Conservation (phyloP, 1,140 invertebrate genomes). For the Nymphalis io region DNA sequence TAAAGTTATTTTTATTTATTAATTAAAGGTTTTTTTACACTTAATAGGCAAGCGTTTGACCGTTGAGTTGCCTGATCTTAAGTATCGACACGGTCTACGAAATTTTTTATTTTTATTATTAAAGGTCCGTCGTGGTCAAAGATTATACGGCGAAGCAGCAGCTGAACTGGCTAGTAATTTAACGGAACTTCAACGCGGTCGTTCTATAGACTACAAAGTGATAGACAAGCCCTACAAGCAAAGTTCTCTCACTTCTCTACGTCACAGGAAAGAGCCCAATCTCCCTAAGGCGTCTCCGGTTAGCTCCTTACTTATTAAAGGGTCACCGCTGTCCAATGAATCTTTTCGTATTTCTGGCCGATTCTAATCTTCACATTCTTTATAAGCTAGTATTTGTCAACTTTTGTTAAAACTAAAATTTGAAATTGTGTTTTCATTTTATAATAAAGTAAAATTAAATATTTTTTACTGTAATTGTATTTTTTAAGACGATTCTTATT, state of each 20-base stretch:
- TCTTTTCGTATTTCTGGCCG: slow-evolving; percentile 25
- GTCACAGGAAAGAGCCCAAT: slow-evolving; percentile 59
- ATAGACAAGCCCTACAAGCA: slow-evolving; percentile 55
- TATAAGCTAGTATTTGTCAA: not conserved
- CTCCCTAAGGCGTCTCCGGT: slow-evolving; percentile 50
- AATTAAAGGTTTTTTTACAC: too few relatives aligned
- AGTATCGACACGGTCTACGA: too few relatives aligned
- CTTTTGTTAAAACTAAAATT: not conserved
- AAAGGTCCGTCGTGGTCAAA: slow-evolving; percentile 60
- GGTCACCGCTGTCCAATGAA: slow-evolving; percentile 44
- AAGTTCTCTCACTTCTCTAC: slow-evolving; percentile 40
- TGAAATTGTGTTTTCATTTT: too few relatives aligned
- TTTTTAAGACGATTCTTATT: too few relatives aligned
- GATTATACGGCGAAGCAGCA: slow-evolving; percentile 64
- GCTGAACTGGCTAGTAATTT: slow-evolving; percentile 64
- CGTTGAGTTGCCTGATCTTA: too few relatives aligned
- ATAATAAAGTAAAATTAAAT: too few relatives aligned
- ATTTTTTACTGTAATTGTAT: too few relatives aligned
- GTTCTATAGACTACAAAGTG: slow-evolving; percentile 44
- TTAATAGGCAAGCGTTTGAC: too few relatives aligned
- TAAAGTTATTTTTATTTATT: too few relatives aligned
- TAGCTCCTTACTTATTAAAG: slow-evolving; percentile 51
- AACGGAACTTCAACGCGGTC: slow-evolving; percentile 56
- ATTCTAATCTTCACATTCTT: not conserved
- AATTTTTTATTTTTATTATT: not conserved